These are phyloP conservation scores for Ceratothoa steindachneri DNA, from an alignment of 2,888 invertebrate species.

Conservation along the genomic window DNA sequence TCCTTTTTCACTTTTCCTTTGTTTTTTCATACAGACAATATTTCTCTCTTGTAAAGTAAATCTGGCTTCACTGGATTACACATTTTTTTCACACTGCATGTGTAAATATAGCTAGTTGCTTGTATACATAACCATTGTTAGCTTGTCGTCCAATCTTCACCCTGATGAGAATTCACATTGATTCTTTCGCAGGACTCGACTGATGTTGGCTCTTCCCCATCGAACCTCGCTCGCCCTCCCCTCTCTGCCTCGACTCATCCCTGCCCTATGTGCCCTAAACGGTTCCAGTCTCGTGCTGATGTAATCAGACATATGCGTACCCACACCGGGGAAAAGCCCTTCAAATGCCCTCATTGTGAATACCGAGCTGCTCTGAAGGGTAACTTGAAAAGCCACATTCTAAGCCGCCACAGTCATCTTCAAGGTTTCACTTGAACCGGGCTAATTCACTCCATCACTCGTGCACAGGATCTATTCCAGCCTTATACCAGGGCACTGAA, in stretches of 20 bases:
- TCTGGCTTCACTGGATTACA: too few relatives aligned
- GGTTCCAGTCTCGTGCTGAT: slow-evolving; percentile 24
- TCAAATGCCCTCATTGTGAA: slow-evolving; percentile 20
- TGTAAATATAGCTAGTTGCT: too few relatives aligned
- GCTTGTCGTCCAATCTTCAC: too few relatives aligned
- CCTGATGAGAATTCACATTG: too few relatives aligned
- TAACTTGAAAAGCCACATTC: slow-evolving; percentile 18
- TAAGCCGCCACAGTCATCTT: slow-evolving; percentile 11
- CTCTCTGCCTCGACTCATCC: neutral
- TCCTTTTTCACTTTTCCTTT: too few relatives aligned
- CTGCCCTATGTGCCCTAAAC: slow-evolving; percentile 19
- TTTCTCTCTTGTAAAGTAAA: too few relatives aligned
- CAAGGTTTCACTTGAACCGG: neutral
- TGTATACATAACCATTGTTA: too few relatives aligned
- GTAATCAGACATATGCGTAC: slow-evolving; percentile 21
- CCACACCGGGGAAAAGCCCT: slow-evolving; percentile 23
- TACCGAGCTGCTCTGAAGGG: slow-evolving; percentile 21
- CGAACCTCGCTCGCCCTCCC: neutral
- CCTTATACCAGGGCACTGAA: too few relatives aligned
- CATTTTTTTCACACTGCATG: too few relatives aligned
- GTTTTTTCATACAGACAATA: too few relatives aligned
- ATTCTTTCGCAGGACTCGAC: neutral
- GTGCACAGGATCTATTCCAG: too few relatives aligned
- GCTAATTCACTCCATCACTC: too few relatives aligned
- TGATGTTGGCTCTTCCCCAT: neutral